Evolutionary conservation across 2,113 vertebrate species (phyloP), one percentile per base, ranked within the genome.

Genomic region (Porphyrio hochstetteri): DNA sequence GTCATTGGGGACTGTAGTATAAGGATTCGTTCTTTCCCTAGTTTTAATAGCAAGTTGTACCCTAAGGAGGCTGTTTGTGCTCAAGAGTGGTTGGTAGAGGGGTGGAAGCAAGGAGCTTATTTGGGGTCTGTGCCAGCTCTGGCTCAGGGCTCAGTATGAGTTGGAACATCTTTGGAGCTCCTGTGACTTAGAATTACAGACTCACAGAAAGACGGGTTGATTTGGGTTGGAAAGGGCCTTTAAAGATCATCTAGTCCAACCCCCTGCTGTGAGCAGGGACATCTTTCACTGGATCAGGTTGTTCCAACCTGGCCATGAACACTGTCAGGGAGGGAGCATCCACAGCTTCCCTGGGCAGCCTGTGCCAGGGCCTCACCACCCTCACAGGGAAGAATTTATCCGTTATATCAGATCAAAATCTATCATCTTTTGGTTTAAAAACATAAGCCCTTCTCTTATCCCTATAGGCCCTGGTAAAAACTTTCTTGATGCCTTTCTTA

Each of bases 221-320:
- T 56, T 83, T 70, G 4, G 2, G 19, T 52, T 44, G 9, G 21
- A 80, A 65, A 5, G 18, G 8, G 42, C 29, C 2, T 76, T 78
- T 68, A 28, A 68, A 55, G 16, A 7, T 13, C 36, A 71, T 21
- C 25, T 50, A 18, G 25, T 59, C 8, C 31, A 50, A 18, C 1
- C 3, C 23, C 17, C 12, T 86, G n/a, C 42, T 0, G 0, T 24
- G 6, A 5, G 13, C 27, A 50, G 24, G 24, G 12, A 38, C 11
- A 36, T n/a, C 35, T 59, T 59, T 13, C 25, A 33, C 57, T 40
- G 7, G 31, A 55, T 16, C n/a, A 36, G 35, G 4, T 24, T 63
- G 5, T 46, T 40, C n/a, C 63, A 46, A 5, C 6, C 19, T 42
- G 19, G 4, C 8, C 28, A 90, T 56, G 25, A 31, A 36, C 11